These are phyloP conservation scores for Drosophila bocqueti DNA, from an alignment of 1,140 invertebrate genomes.

Conservation along the genomic window DNA sequence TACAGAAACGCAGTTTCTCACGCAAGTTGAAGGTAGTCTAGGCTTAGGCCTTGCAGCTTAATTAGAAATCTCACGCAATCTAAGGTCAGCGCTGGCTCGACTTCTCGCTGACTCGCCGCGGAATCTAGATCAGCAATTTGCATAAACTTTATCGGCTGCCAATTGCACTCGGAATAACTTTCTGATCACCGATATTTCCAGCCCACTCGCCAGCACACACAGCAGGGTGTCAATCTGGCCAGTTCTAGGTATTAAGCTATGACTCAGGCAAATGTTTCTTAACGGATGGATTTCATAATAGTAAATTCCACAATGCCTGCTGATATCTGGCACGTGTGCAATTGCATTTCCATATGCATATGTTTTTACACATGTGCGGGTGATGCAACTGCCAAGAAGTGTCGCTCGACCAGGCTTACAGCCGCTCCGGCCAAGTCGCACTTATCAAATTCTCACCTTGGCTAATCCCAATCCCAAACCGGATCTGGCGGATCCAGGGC, in stretches of 20 bases:
- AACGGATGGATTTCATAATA: constrained; percentile 41
- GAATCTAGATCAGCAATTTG: constrained; percentile 64
- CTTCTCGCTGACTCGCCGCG: constrained; percentile 15
- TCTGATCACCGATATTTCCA: constrained; percentile 1
- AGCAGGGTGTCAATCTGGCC: constrained; percentile 7
- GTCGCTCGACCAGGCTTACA: not conserved
- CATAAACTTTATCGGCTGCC: constrained; percentile 40
- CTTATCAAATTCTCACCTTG: constrained; percentile 37
- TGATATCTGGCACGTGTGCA: constrained; percentile 44
- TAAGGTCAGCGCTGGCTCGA: constrained; percentile 48
- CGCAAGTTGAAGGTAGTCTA: constrained; percentile 7
- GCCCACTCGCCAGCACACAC: constrained; percentile 1
- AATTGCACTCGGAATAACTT: not conserved
- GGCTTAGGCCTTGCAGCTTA: constrained; percentile 16
- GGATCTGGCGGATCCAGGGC: constrained; percentile 39
- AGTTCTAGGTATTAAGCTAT: constrained; percentile 15
- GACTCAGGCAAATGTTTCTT: constrained; percentile 46
- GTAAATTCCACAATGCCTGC: constrained; percentile 2
- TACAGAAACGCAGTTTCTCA: constrained; percentile 10
- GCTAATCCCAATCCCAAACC: constrained; percentile 46
- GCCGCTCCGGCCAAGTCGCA: not conserved
- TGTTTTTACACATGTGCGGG: not conserved
- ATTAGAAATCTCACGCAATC: constrained; percentile 60
- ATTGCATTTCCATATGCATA: constrained; percentile 31
- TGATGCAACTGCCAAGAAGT: constrained; percentile 36